Evolutionary conservation across 2,113 vertebrate species (phyloP).

Genomic region (Anas platyrhynchos): DNA sequence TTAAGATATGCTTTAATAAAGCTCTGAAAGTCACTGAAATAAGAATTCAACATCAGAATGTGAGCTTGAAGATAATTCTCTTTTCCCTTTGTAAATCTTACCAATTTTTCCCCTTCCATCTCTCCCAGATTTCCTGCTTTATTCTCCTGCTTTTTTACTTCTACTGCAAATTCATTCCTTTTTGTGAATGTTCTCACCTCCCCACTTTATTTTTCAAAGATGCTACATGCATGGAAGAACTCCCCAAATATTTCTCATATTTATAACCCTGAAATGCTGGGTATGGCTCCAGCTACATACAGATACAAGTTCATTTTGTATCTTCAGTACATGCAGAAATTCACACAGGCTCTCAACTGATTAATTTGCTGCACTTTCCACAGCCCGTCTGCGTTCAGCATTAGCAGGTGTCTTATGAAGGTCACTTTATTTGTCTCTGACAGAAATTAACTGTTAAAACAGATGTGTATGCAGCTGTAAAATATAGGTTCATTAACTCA

Average conservation of each 20-base stretch:
- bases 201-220: background rate
- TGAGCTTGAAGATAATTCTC: background rate
- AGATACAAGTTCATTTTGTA: background rate
- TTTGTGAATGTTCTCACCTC: background rate
- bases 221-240: background rate
- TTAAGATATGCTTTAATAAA: background rate
- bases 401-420: background rate
- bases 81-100: background rate
- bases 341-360: background rate
- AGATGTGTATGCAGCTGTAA: accelerated
- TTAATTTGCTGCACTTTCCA: background rate
- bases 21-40: background rate
- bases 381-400: accelerated
- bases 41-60: background rate
- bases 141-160: background rate
- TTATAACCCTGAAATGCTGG: background rate
- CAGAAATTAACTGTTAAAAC: background rate
- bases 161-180: background rate
- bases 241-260: background rate
- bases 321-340: background rate
- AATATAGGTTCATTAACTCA: accelerated
- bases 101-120: background rate
- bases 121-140: background rate
- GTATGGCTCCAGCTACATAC: background rate
- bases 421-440: background rate